These are phyloP conservation scores for Callyntrura sp. DNA, from an alignment of 2,888 invertebrate genomes.

Conservation along the genomic window DNA sequence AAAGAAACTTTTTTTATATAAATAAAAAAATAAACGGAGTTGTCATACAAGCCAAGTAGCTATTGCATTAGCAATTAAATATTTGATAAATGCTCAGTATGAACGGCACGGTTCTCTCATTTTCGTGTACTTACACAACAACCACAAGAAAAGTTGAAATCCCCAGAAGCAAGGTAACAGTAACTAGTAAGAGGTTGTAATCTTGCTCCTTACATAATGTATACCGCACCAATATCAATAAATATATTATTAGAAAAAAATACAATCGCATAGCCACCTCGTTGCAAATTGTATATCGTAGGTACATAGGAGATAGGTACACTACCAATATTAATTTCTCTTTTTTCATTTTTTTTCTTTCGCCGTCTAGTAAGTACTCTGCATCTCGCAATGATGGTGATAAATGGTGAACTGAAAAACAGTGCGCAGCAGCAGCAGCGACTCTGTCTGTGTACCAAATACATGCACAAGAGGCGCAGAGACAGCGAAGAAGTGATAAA, in stretches of 20 bases:
- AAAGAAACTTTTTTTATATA: no score
- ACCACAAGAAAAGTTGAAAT: not conserved
- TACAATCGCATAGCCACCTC: not conserved
- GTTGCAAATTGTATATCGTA: not conserved
- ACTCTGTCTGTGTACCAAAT: no score
- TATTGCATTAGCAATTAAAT: no score
- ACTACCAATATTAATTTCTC: not conserved
- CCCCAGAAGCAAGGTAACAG: not conserved
- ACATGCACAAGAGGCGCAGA: not conserved
- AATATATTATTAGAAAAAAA: not conserved
- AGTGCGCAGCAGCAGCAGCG: not conserved
- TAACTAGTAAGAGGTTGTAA: not conserved
- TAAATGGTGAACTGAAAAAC: constrained; percentile 2
- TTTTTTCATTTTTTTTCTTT: not conserved
- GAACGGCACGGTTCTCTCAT: no score
- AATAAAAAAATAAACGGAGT: no score
- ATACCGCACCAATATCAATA: not conserved
- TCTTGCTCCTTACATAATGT: not conserved
- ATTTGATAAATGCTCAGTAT: no score
- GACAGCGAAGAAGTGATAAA: constrained; percentile 66
- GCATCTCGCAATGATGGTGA: not conserved
- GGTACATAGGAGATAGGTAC: constrained; percentile 16
- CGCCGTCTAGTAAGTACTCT: not conserved
- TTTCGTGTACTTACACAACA: not conserved
- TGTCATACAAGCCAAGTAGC: no score